Evolutionary conservation across 2,113 vertebrate genomes (phyloP), one percentile per base, ranked within the genome.

Genomic region (Rhynchopsitta pachyrhyncha): DNA sequence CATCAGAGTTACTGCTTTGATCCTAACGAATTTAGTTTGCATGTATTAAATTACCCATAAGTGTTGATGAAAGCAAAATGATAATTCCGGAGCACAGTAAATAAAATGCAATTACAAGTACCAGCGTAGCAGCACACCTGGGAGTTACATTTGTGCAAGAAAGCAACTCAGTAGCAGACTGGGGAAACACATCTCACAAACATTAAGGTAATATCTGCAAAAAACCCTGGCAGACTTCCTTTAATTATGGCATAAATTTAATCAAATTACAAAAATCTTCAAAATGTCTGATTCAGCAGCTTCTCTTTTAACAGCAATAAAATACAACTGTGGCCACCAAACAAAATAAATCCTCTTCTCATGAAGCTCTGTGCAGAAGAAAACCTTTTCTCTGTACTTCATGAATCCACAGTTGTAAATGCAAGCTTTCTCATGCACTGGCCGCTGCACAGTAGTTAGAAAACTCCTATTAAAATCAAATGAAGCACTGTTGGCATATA

Each of bases 61-160:
- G 35, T 95, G 66, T 93, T 91, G 82, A 97, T 89, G 95, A 95
- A 94, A 96, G 82, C 44, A 97, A 88, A 91, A 95, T 64, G 12
- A 76, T 86, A 47, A 90, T 82, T 96, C 79, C 75, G n/a, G 42
- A 96, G 68, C 37, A 82, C 91, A 81, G 75, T 82, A 97, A 97
- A 96, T 95, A 93, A 89, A 95, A 70, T 63, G 63, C 71, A 97
- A 95, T 97, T 96, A 95, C 85, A 95, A 79, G 10, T 49, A 88
- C 27, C 13, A 82, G 20, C 60, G 19, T 14, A 92, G 71, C 50
- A 62, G 29, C 67, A 80, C 88, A 95, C 69, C 47, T 90, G 82
- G 70, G 78, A 93, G 18, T 41, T 60, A 50, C 35, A 87, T 86
- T 96, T 93, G 86, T 91, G 59, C 73, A 75, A 91, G 46, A 69